Base-by-base conservation (phyloP, 1,140 invertebrate species). In the Venturia canescens region DNA sequence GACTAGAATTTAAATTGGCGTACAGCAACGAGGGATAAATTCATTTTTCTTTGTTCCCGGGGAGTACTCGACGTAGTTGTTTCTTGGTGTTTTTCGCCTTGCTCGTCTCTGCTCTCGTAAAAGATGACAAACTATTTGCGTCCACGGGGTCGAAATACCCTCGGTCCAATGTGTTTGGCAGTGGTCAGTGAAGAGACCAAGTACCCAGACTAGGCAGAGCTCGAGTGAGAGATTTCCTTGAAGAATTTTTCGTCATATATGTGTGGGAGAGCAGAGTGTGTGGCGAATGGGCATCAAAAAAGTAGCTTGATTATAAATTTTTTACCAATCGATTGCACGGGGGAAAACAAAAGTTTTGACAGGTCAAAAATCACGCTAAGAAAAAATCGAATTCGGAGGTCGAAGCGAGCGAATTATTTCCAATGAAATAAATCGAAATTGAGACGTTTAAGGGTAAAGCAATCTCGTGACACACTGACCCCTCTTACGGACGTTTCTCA, bases 111-210 rank as follows among this genome's bases (percentile, higher is more conserved):
- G 38, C 38, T 44, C 38, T 44, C 38, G 38, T 15, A 11, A 48
- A 48, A 53, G 53, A 75, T 75, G 53, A 75, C 53, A 18, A 57
- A 57, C 53, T 57, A 75, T 75, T 75, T 75, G 21, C 53, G 48
- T 23, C 38, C 18, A 53, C 38, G 44, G 38, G 72, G 38, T 44
- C 44, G 53, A 75, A 53, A 44, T 75, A 75, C 53, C 53, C 53
- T 75, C 15, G 72, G 26, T 4, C 21, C 72, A 75, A 75, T 26
- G 48, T 27, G 53, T 75, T 75, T 53, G 72, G 72, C 72, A 75
- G 72, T 53, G 72, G 72, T 75, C 44, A 75, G 38, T 50, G 38
- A 57, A 44, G 15, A 75, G 72, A 23, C 48, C 44, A 21, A 44
- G 38, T 44, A 44, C 38, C 38, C 21, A 50, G 23, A 18, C 15